Evolutionary conservation across 2,797 vertebrate species (phyloP).

Genomic region (Melanotaenia trifasciata): DNA sequence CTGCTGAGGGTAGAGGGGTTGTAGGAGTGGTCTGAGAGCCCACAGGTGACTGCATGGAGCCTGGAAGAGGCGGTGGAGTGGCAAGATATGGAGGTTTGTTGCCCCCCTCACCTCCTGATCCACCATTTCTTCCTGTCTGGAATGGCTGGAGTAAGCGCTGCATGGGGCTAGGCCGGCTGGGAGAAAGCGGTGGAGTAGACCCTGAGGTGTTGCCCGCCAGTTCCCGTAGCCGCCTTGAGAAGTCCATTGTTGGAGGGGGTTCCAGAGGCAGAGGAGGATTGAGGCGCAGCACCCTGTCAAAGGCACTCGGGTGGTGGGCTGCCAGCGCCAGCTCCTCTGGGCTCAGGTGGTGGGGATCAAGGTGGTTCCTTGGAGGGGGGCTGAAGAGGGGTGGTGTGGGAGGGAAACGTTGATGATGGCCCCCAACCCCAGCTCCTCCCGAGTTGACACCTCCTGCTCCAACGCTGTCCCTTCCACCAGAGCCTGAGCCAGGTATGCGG

Average conservation of each 20-base stretch:
- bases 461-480: constrained; percentile 90
- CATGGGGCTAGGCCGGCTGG: constrained; percentile 97
- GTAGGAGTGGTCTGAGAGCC: constrained; percentile 91
- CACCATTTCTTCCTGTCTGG: constrained; percentile 85
- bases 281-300: constrained; percentile 99
- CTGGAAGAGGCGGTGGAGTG: constrained; percentile 94
- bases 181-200: constrained; percentile 96
- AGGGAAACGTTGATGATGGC: constrained; percentile 92
- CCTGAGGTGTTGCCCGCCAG: constrained; percentile 96
- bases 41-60: constrained; percentile 94
- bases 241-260: constrained; percentile 98
- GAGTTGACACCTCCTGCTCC: constrained; percentile 80
- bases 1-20: constrained; percentile 77
- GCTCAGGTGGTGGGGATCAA: constrained; percentile 98
- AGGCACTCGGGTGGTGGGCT: constrained; percentile 99
- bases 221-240: constrained; percentile 98
- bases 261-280: constrained; percentile 98
- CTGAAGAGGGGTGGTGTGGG: constrained; percentile 98
- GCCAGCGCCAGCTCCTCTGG: constrained; percentile 98
- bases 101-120: constrained; percentile 60
- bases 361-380: constrained; percentile 97
- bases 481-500: constrained; percentile 95
- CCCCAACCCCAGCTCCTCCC: constrained; percentile 87
- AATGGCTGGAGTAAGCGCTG: constrained; percentile 99
- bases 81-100: constrained; percentile 96